Base-by-base conservation (phyloP, 2,888 invertebrate genomes). In the Noctua comes region DNA sequence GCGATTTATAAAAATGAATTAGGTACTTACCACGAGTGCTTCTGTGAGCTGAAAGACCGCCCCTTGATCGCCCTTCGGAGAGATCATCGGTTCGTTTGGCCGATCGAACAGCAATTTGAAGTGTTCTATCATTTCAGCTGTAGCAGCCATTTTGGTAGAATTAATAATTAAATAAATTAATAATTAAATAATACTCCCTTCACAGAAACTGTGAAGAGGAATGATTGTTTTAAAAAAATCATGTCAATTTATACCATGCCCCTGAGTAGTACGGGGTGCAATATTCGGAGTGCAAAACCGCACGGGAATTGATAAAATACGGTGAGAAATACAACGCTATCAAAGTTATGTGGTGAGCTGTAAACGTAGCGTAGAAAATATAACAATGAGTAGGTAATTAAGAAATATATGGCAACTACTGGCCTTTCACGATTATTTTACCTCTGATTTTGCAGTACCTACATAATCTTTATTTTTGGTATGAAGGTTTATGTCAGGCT, bases 11-110 rank as follows among this genome's bases (percentile, higher is more conserved):
- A 16, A 62, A 40, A 51, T 43, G 36, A 46, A 46, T 18, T 24
- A 48, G n/a, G n/a, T 21, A 95, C 97, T 97, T 94, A 98, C 98
- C 97, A 98, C 91, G 87, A 97, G 97, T 82, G 97, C 94, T 73
- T 97, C 92, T 0, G 97, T 97, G 10, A 98, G 96, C 84, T 97
- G 97, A 85, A 98, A 98, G 24, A 97, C 94, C 31, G 97, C 94
- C 80, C 97, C 97, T 0, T 96, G 89, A 0, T 97, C 97, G 24
- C 97, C 97, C 90, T 98, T 98, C 0, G 97, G 97, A 36, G 97
- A 96, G 83, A 97, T 97, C 76, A 97, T 91, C 0, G 97, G 97
- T 91, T 98, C 98, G 54, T 95, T 94, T 0, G 97, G 97, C 51
- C 98, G 97, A 90, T 98, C 97, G 89, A 97, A 97, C 80, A 98